A percentile compares a stretch with the other conserved stretches of the same genome.
phyloP scores from a whole-genome alignment of 2,888 invertebrate genomes.

The Epinotia bilunana region DNA sequence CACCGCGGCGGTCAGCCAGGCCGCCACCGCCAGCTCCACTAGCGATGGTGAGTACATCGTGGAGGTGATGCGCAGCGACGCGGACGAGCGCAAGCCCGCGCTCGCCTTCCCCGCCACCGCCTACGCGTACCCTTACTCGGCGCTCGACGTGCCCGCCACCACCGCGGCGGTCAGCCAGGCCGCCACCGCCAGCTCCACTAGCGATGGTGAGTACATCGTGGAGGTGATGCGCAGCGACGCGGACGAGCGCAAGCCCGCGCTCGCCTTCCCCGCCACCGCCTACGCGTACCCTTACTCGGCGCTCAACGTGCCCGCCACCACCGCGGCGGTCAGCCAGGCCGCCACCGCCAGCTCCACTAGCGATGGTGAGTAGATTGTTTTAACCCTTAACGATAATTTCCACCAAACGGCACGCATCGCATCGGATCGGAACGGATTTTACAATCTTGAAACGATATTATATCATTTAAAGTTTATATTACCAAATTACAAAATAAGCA shows the following conservation, averaged over 20 bases:
- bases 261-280: constrained; percentile 77
- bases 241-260: constrained; percentile 83
- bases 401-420: too few species aligned
- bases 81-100: constrained; percentile 85
- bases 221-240: constrained; percentile 96
- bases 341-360: constrained; percentile 53
- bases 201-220: constrained; percentile 85
- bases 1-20: constrained; percentile 61
- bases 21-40: constrained; percentile 53
- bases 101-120: constrained; percentile 77
- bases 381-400: too few species aligned
- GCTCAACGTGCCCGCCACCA: constrained; percentile 81
- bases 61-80: constrained; percentile 95
- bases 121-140: constrained; percentile 88
- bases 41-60: constrained; percentile 85
- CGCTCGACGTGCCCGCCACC: constrained; percentile 82
- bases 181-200: constrained; percentile 53
- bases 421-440: too few species aligned
- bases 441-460: too few species aligned
- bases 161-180: constrained; percentile 60
- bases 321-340: constrained; percentile 58
- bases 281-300: constrained; percentile 89
- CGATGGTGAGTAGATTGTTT: constrained; percentile 53
- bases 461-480: too few species aligned
- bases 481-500: too few species aligned